A percentile compares a stretch with the other conserved stretches of the same genome.
Evolutionary conservation across 2,888 invertebrate species (phyloP).

Genomic region (Lepidocyrtinus sp.): DNA sequence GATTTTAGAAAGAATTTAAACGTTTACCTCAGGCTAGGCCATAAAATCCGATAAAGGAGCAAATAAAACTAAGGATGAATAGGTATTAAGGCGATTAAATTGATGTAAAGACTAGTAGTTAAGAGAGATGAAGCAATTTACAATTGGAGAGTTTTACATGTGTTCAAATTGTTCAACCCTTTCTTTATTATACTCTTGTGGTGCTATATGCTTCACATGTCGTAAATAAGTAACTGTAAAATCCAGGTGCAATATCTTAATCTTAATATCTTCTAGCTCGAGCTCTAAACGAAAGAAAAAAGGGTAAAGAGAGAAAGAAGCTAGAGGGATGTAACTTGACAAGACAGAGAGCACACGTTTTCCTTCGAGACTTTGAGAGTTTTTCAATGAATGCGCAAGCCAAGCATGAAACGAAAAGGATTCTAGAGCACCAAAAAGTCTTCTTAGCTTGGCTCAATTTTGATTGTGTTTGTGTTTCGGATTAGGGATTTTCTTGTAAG

Average conservation of each 20-base stretch:
- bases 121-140: conserved; percentile 17
- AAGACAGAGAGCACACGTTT: not conserved
- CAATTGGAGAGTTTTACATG: too few species aligned
- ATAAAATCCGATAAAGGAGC: conserved; percentile 6
- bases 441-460: not conserved
- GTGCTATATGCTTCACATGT: conserved; percentile 13
- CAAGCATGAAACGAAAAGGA: not conserved
- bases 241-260: conserved; percentile 51
- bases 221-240: conserved; percentile 54
- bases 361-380: not conserved
- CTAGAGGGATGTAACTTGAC: not conserved
- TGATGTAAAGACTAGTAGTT: conserved; percentile 32
- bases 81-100: conserved; percentile 39
- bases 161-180: not conserved
- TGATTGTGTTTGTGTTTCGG: not conserved
- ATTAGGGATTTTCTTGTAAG: not conserved
- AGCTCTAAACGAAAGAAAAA: not conserved
- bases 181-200: conserved; percentile 4
- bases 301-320: not conserved
- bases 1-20: too few species aligned
- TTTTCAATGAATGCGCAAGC: not conserved
- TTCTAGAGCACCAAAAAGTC: not conserved
- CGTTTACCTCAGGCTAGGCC: conserved; percentile 34
- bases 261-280: not conserved
- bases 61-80: not conserved